Evolutionary conservation across 1,140 invertebrate genomes (phyloP), one percentile per base, ranked within the genome.

Genomic region (Himalopsyche phryganea): DNA sequence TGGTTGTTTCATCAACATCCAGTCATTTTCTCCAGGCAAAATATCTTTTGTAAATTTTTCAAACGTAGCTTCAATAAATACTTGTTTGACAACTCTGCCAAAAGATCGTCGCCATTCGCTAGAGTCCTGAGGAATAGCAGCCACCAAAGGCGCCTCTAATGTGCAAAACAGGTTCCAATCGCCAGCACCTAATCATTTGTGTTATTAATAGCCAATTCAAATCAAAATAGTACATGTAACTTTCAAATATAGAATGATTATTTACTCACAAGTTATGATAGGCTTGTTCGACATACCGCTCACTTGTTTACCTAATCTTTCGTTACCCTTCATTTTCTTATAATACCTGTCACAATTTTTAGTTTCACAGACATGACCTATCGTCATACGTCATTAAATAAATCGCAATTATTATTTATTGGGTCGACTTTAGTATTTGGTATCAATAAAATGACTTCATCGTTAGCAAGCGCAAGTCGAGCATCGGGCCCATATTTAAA

Each of bases 61-160:
- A 76, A 96, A 95, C 60, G 84, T 85, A 20, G 89, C 90, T 66
- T 90, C 86, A 38, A 97, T 80, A 68, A 88, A 85, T 19, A 98
- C 92, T 74, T 86, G 83, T 72, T 90, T 90, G 35, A 88, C 82
- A 11, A 88, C 85, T 50, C 90, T 79, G 28, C 90, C 88, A 66
- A 87, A 89, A 7, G 89, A 91, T 67, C 94, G 83, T 66, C 88
- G 84, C 93, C 93, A 96, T 77, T 98, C 94, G 65, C 88, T 88
- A 1, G 86, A 81, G 68, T 96, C 93, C 67, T 88, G 81, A 6
- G 92, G 89, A 54, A 98, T 83, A 6, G 88, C 85, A 68, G 91
- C 84, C 1, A 86, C 73, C 17, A 96, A 77, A 50, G 83, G 83
- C 18, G 85, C 78, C 71, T 92, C 87, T 61, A 96, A 76, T n/a